These are phyloP conservation scores for Craseonycteris thonglongyai DNA, from an alignment of 2,113 vertebrate species.

Conservation along the genomic window DNA sequence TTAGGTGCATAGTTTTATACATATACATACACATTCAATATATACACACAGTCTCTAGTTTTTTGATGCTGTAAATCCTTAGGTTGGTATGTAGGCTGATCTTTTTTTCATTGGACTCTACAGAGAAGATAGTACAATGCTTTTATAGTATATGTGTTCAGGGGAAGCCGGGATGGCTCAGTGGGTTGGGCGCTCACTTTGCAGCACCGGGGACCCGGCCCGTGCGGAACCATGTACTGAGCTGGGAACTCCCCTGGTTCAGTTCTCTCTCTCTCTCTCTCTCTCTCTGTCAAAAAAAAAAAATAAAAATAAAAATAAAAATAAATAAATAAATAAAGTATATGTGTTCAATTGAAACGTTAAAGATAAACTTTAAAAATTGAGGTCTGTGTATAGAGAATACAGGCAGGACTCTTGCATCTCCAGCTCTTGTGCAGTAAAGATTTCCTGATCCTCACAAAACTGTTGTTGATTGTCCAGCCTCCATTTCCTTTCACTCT, in stretches of 20 bases:
- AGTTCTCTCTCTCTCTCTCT: too few relatives aligned
- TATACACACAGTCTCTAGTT: background rate
- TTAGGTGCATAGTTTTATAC: background rate
- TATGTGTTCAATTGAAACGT: background rate
- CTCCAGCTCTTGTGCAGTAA: background rate
- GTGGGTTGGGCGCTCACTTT: too few relatives aligned
- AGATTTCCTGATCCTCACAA: background rate
- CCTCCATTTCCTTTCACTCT: background rate
- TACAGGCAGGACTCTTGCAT: background rate
- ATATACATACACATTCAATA: background rate
- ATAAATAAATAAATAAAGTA: too few relatives aligned
- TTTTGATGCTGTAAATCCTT: background rate
- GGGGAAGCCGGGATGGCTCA: too few relatives aligned
- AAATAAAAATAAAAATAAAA: too few relatives aligned
- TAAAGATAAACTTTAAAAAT: slow-evolving; percentile 9
- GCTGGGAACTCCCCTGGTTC: too few relatives aligned
- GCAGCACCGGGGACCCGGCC: too few relatives aligned
- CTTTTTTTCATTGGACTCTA: background rate
- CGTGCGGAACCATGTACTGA: too few relatives aligned
- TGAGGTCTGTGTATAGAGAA: background rate
- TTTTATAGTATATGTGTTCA: background rate
- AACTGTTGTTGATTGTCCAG: background rate
- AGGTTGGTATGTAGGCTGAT: background rate
- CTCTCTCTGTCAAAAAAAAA: too few relatives aligned
- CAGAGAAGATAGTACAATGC: background rate